Conservation (phyloP, 2,113 vertebrate species). For the Aythya baeri region DNA sequence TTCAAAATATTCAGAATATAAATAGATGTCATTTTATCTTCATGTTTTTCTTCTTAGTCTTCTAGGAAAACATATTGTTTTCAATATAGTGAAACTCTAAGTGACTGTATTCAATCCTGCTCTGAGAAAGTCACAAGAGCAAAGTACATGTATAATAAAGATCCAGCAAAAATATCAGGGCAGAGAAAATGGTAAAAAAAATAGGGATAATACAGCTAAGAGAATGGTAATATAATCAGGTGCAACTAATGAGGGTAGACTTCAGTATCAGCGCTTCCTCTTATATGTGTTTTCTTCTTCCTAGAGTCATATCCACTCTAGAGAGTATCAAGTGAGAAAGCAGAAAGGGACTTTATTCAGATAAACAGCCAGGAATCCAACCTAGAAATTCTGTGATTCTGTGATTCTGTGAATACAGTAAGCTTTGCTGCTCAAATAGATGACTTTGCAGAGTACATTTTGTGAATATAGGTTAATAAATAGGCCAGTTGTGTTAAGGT, state of each 20-base stretch:
- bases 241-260: not conserved
- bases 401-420: not conserved
- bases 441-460: not conserved
- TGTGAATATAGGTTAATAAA: not conserved
- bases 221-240: not conserved
- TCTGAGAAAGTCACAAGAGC: not conserved
- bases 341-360: not conserved
- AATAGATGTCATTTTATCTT: not conserved
- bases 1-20: not conserved
- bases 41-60: not conserved
- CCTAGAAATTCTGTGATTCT: too few relatives aligned
- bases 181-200: not conserved
- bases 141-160: not conserved
- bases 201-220: not conserved
- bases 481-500: not conserved
- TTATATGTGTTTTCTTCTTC: fast-evolving
- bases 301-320: not conserved
- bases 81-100: not conserved
- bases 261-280: not conserved
- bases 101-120: not conserved
- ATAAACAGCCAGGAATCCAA: too few relatives aligned
- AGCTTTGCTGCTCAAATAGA: not conserved
- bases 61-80: not conserved
- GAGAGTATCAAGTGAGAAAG: not conserved
- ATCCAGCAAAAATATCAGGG: not conserved